These are phyloP conservation scores for Cynodonichthys magdalenae DNA, from an alignment of 2,797 vertebrate genomes.

Conservation along the genomic window DNA sequence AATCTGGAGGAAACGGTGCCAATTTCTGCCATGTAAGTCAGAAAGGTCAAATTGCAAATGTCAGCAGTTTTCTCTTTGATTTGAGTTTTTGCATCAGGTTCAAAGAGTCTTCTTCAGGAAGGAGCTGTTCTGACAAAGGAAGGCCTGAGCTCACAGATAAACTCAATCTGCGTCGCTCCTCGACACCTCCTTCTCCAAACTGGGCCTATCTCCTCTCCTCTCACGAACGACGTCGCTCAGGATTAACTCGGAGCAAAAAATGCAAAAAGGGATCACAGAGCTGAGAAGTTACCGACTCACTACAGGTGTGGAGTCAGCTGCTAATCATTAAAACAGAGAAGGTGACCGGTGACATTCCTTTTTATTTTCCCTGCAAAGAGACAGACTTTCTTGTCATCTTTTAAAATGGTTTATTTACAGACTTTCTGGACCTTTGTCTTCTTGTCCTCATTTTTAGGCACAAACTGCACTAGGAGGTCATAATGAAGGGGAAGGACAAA, in stretches of 20 bases:
- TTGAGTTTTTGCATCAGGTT: conserved; percentile 84
- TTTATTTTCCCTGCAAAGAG: neutral
- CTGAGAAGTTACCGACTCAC: conserved; percentile 60
- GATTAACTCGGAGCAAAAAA: conserved; percentile 64
- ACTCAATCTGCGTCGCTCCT: conserved; percentile 71
- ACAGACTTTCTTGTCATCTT: too few species aligned
- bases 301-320: conserved; percentile 56
- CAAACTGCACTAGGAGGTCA: too few species aligned
- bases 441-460: too few species aligned
- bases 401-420: too few species aligned
- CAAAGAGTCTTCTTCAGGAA: conserved; percentile 74
- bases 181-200: conserved; percentile 63
- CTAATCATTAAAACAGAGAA: too few species aligned
- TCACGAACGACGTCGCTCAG: conserved; percentile 48
- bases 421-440: too few species aligned
- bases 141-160: conserved; percentile 81
- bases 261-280: conserved; percentile 54
- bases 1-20: conserved; percentile 60
- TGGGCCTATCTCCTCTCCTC: conserved; percentile 52
- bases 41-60: conserved; percentile 86
- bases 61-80: conserved; percentile 62
- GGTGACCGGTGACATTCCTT: neutral
- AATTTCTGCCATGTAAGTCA: conserved; percentile 65
- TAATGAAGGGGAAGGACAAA: too few species aligned
- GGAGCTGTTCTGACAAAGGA: conserved; percentile 60